Base-by-base conservation (phyloP, 1,140 invertebrate genomes). In the Drosophila lacteicornis region DNA sequence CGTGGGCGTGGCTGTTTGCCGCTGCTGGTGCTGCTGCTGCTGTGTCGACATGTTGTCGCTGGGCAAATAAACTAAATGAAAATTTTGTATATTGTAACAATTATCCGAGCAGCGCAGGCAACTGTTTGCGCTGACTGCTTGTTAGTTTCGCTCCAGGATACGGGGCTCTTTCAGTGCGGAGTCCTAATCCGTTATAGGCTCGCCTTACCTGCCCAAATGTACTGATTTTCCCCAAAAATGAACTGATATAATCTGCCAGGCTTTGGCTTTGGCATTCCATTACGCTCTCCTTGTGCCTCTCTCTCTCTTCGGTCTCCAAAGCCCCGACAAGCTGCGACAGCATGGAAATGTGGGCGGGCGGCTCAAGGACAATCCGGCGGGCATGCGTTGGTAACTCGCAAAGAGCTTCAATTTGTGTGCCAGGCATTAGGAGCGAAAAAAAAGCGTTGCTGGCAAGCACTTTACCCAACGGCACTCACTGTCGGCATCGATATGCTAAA, bases 31-130 rank as follows among this genome's bases (percentile, higher is more conserved):
- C 17, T 50, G 59, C 45, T 59, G 58, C 57, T 43, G 61, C 40
- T 68, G 55, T 67, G 67, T 50, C 80, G 75, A 69, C 75, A 69
- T 79, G 79, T 82, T 82, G 62, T 70, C 59, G 49, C 38, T 61
- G 62, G 19, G 60, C 66, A 87, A 80, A 87, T 75, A 88, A 81
- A 81, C 69, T 87, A 75, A 80, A 83, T 88, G 70, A 78, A 79
- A 79, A 82, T 79, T 83, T 79, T 85, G 81, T 85, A 69, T 85
- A 73, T 90, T 85, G 85, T 90, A 69, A 82, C 85, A 88, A 88
- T 90, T 88, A 90, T 90, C 67, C 78, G 61, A 61, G 42, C 73
- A 75, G 42, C 60, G 53, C 22, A 47, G 45, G 68, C n/a, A 60
- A 73, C 70, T 74, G 70, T 74, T 73, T 74, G 55, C 55, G 17